These are phyloP conservation scores for Nothoprocta perdicaria DNA, from an alignment of 2,113 vertebrate genomes.

Conservation along the genomic window DNA sequence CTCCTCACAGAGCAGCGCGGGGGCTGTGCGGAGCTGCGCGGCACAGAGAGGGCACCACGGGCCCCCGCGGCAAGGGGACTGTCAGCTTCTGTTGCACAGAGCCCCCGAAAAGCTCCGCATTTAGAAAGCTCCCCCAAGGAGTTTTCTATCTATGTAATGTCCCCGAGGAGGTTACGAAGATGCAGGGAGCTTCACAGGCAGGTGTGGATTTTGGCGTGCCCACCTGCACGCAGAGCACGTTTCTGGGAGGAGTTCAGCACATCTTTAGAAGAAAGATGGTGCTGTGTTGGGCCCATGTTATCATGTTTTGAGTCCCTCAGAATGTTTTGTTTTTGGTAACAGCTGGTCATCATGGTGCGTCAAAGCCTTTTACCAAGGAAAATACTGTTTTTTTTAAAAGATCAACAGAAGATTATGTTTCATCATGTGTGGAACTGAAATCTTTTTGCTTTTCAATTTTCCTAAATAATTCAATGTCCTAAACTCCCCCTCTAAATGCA, in stretches of 20 bases:
- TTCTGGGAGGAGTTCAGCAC: not conserved
- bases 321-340: not conserved
- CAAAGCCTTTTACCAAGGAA: not conserved
- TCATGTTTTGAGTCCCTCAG: not conserved
- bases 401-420: not conserved
- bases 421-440: not conserved
- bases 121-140: not conserved
- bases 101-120: not conserved
- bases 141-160: no score
- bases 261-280: accelerated
- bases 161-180: not conserved
- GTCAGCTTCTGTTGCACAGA: accelerated
- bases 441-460: not conserved
- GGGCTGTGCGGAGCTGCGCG: not conserved
- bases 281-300: not conserved
- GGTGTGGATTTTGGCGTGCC: not conserved
- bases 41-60: accelerated
- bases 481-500: not conserved
- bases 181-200: not conserved
- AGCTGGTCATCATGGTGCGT: not conserved
- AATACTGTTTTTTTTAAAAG: not conserved
- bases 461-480: not conserved
- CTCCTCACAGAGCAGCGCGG: not conserved
- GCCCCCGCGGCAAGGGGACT: not conserved
- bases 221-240: not conserved